These are phyloP conservation scores for Drosophila meridionalis DNA, from an alignment of 2,888 invertebrate species.

Conservation along the genomic window DNA sequence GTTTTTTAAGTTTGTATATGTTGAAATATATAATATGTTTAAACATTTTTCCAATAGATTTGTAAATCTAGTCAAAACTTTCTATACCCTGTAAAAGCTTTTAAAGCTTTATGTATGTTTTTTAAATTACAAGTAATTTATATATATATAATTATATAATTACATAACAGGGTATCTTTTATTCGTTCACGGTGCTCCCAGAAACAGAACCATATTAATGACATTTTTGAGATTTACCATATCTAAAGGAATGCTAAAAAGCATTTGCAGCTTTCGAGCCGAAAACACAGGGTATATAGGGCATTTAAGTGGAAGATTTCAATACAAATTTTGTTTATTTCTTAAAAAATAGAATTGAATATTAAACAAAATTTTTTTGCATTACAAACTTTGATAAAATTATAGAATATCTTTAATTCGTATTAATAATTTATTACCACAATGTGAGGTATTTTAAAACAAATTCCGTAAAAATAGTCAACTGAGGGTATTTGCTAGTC, in stretches of 20 bases:
- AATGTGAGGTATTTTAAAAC: too few relatives aligned
- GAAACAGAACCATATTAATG: not conserved
- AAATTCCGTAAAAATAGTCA: too few relatives aligned
- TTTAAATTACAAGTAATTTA: not conserved
- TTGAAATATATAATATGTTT: too few relatives aligned
- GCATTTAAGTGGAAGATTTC: not conserved
- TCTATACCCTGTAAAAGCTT: too few relatives aligned
- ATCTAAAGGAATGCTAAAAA: not conserved
- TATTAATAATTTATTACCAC: too few relatives aligned
- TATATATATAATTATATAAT: not conserved
- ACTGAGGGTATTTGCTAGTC: conserved; percentile 19
- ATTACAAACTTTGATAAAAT: not conserved
- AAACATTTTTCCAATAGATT: too few relatives aligned
- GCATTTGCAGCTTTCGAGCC: not conserved
- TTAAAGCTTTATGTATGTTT: too few relatives aligned
- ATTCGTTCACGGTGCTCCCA: too few relatives aligned
- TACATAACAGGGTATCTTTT: not conserved
- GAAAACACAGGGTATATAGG: not conserved
- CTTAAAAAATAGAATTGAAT: not conserved
- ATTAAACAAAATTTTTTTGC: not conserved
- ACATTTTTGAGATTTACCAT: not conserved
- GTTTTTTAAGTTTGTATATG: too few relatives aligned
- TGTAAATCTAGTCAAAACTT: too few relatives aligned
- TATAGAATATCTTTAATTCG: not conserved
- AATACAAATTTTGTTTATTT: too few relatives aligned